Percentiles rank a stretch among this genome's conserved stretches.
These are phyloP conservation scores for Plagodis dolabraria DNA, from an alignment of 2,888 invertebrate species.

Conservation along the genomic window DNA sequence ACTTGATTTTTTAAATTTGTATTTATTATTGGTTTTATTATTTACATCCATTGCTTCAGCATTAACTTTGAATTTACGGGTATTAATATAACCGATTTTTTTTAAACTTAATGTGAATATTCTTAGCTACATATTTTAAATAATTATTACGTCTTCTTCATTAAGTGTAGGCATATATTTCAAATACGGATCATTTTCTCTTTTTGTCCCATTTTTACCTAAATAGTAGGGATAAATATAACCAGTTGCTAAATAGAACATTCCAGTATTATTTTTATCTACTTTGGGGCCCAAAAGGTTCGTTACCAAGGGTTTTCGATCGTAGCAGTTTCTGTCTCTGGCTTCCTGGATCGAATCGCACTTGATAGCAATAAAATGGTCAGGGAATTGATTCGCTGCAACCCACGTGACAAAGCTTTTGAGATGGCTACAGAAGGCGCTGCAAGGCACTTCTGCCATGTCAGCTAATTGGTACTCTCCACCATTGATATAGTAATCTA, in stretches of 20 bases:
- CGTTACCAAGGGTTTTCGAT: conserved; percentile 37
- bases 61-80: too few species aligned
- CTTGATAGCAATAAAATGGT: conserved; percentile 41
- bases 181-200: neutral
- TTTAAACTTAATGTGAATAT: too few species aligned
- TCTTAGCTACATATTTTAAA: neutral
- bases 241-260: conserved; percentile 44
- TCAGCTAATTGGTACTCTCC: conserved; percentile 45
- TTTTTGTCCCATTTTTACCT: neutral
- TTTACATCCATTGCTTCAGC: too few species aligned
- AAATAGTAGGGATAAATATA: neutral
- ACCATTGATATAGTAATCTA: conserved; percentile 48
- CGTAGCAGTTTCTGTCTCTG: conserved; percentile 42
- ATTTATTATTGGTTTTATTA: too few species aligned
- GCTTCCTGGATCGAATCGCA: conserved; percentile 46
- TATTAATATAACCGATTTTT: too few species aligned
- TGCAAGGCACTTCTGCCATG: conserved; percentile 33
- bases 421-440: conserved; percentile 4
- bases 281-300: conserved; percentile 39
- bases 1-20: too few species aligned
- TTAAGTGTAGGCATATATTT: neutral
- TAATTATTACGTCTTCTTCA: neutral
- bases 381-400: conserved; percentile 37
- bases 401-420: conserved; percentile 39
- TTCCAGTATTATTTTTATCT: conserved; percentile 44